These are phyloP conservation scores for Dimorphilus gyrociliatus DNA, from an alignment of 2,888 invertebrate genomes.

Conservation along the genomic window DNA sequence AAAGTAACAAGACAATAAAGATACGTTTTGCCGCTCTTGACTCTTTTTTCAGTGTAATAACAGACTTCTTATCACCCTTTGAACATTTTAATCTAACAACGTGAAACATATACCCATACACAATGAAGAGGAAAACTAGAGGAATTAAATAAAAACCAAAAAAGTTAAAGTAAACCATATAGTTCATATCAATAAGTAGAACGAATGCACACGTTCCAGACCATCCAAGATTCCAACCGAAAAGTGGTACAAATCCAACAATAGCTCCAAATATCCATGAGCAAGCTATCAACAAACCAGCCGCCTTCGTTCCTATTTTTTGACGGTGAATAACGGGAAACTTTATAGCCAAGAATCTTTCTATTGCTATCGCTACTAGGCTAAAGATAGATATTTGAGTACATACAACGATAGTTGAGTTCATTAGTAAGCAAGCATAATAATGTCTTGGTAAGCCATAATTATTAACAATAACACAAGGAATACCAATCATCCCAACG, in stretches of 20 bases:
- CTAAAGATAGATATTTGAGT: constrained; percentile 33
- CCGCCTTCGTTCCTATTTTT: constrained; percentile 14
- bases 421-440: constrained; percentile 23
- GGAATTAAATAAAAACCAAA: constrained; percentile 23
- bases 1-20: constrained; percentile 20
- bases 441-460: constrained; percentile 18
- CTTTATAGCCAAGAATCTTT: constrained; percentile 29
- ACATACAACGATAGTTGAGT: constrained; percentile 24
- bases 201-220: constrained; percentile 18
- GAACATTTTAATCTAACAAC: constrained; percentile 18
- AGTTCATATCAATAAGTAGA: constrained; percentile 23
- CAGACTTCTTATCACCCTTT: constrained; percentile 11
- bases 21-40: constrained; percentile 22
- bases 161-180: constrained; percentile 30
- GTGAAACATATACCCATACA: constrained; percentile 23
- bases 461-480: constrained; percentile 17
- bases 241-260: constrained; percentile 23
- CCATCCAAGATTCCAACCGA: constrained; percentile 24
- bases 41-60: constrained; percentile 1
- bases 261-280: constrained; percentile 20
- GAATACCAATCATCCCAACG: constrained; percentile 22
- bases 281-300: constrained; percentile 12
- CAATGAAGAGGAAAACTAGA: constrained; percentile 19
- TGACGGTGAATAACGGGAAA: constrained; percentile 21
- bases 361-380: constrained; percentile 26